Evolutionary conservation across 2,888 invertebrate species (phyloP).

Genomic region (Conomelus anceps): DNA sequence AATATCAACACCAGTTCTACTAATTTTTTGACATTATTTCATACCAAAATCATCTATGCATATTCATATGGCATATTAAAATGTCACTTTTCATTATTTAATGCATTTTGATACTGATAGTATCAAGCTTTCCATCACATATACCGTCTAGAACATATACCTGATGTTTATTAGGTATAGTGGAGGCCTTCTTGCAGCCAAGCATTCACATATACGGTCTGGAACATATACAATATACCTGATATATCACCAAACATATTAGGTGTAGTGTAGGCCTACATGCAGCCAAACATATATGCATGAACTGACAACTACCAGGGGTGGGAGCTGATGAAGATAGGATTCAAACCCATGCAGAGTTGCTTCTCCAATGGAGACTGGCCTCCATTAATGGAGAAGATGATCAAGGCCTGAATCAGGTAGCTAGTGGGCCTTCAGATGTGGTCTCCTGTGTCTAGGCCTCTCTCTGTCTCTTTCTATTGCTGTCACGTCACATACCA

Average conservation of each 20-base stretch:
- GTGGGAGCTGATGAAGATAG: not conserved
- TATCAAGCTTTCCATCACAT: too few relatives aligned
- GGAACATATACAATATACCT: too few relatives aligned
- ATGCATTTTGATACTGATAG: too few relatives aligned
- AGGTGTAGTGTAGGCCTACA: not conserved
- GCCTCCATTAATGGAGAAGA: not conserved
- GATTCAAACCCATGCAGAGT: not conserved
- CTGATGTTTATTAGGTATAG: too few relatives aligned
- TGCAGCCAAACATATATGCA: not conserved
- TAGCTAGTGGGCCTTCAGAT: not conserved
- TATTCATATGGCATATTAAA: too few relatives aligned
- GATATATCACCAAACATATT: not conserved
- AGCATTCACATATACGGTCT: too few relatives aligned
- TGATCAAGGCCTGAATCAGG: not conserved
- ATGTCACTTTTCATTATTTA: too few relatives aligned
- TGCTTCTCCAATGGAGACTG: not conserved
- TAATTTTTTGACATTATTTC: too few relatives aligned
- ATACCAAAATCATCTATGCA: too few relatives aligned
- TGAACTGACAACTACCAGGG: not conserved
- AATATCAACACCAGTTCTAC: too few relatives aligned
- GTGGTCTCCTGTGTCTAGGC: not conserved
- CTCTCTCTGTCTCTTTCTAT: not conserved
- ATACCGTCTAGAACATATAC: too few relatives aligned
- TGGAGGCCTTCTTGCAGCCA: too few relatives aligned
- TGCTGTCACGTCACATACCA: not conserved